phyloP scores from a whole-genome alignment of 2,888 invertebrate genomes.

The Dicyrtoma fusca region DNA sequence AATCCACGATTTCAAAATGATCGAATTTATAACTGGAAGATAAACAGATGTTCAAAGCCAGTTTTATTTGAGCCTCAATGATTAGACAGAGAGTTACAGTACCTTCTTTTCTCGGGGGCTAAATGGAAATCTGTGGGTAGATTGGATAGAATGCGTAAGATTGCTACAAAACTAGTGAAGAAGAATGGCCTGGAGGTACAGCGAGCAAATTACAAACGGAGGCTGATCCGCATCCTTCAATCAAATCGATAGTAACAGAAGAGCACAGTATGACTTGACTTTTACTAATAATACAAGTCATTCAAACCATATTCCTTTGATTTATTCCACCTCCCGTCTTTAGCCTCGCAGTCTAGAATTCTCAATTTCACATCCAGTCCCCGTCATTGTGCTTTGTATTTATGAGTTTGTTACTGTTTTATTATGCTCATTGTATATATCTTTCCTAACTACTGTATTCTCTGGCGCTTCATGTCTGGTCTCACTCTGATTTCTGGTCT shows the following conservation, averaged over 20 bases:
- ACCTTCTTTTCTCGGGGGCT: too few species aligned
- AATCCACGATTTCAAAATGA: too few species aligned
- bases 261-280: conserved; percentile 19
- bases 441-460: neutral
- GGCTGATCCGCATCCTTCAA: conserved; percentile 31
- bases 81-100: too few species aligned
- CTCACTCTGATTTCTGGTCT: too few species aligned
- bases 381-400: neutral
- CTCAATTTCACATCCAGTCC: neutral
- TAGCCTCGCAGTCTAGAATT: neutral
- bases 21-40: too few species aligned
- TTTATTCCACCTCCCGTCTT: conserved; percentile 9
- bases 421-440: neutral
- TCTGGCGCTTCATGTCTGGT: too few species aligned
- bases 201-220: conserved; percentile 1
- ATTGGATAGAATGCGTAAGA: too few species aligned
- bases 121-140: too few species aligned
- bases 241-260: conserved; percentile 24
- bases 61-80: too few species aligned
- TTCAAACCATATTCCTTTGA: conserved; percentile 13
- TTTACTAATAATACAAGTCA: conserved; percentile 21
- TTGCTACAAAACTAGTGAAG: too few species aligned
- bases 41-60: too few species aligned
- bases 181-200: too few species aligned
- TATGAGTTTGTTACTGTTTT: neutral